Percentiles rank a stretch among this genome's conserved stretches.
Conservation (phyloP, 2,888 invertebrate species). For the Epinotia nisella region DNA sequence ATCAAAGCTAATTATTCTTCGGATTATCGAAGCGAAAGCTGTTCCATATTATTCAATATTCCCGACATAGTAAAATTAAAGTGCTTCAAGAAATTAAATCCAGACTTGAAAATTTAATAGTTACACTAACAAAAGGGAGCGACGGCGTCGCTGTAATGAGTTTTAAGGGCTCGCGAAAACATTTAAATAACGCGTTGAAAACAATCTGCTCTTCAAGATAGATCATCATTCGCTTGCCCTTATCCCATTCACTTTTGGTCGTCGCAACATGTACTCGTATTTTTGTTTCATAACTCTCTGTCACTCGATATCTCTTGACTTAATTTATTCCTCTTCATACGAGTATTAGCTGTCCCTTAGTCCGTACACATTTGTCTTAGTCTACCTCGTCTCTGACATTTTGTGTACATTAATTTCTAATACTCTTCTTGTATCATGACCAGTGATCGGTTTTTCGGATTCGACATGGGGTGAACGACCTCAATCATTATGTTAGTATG, state of each 20-base stretch:
- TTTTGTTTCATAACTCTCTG: neutral
- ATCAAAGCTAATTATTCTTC: neutral
- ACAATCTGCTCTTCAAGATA: slow-evolving; percentile 31
- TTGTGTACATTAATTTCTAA: neutral
- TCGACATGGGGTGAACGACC: no score
- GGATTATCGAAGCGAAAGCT: neutral
- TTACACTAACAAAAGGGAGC: slow-evolving; percentile 12
- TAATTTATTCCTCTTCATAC: no score
- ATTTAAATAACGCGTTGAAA: slow-evolving; percentile 24
- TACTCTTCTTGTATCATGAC: no score
- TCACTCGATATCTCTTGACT: neutral
- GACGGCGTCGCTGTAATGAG: neutral
- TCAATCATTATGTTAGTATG: no score
- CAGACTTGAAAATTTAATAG: slow-evolving; percentile 26
- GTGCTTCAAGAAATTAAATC: slow-evolving; percentile 23
- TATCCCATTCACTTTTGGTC: neutral
- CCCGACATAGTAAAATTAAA: neutral
- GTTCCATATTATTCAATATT: slow-evolving; percentile 1
- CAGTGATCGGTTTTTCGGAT: no score
- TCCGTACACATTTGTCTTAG: neutral
- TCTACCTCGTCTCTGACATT: neutral
- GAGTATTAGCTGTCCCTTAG: neutral
- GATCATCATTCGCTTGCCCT: slow-evolving; percentile 7
- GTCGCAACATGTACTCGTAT: no score
- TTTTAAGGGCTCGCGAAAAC: slow-evolving; percentile 13